A percentile compares a stretch with the other conserved stretches of the same genome.
Conservation (phyloP, 2,888 invertebrate species). For the Mesopsocus fuscifrons region DNA sequence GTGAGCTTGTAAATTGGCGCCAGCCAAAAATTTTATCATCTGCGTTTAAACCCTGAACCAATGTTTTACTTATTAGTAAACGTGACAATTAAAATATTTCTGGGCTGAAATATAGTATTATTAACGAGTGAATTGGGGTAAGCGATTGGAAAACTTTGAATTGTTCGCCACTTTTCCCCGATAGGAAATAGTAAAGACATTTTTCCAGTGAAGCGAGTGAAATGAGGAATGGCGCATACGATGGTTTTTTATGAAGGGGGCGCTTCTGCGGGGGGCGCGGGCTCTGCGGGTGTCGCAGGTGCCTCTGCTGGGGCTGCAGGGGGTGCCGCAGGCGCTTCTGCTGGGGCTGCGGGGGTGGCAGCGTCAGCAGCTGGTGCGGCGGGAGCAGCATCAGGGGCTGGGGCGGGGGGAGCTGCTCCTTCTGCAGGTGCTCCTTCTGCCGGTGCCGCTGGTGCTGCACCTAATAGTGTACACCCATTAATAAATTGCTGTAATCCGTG, state of each 20-base stretch:
- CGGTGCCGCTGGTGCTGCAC: conserved; percentile 10
- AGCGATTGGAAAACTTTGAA: too few species aligned
- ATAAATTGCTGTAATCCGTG: too few species aligned
- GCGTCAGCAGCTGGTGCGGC: conserved; percentile 6
- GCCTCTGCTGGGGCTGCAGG: conserved; percentile 9
- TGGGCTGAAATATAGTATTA: too few species aligned
- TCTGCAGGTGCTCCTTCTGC: conserved; percentile 11
- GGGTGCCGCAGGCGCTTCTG: conserved; percentile 7
- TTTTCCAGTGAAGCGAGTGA: too few species aligned
- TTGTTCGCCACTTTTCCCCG: too few species aligned
- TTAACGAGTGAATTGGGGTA: too few species aligned
- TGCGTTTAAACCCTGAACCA: too few species aligned
- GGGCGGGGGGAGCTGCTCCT: conserved; percentile 5
- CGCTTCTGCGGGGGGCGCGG: conserved; percentile 10
- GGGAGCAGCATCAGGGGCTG: conserved; percentile 9
- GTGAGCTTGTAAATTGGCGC: too few species aligned
- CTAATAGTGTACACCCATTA: not conserved
- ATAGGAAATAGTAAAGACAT: too few species aligned
- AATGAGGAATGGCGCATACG: conserved; percentile 12
- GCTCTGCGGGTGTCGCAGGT: conserved; percentile 7
- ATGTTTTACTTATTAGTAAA: too few species aligned
- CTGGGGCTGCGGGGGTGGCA: conserved; percentile 7
- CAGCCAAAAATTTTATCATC: too few species aligned
- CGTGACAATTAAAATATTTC: too few species aligned
- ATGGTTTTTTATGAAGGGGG: conserved; percentile 11